Evolutionary conservation across 2,797 vertebrate genomes (phyloP).

Genomic region (Siniperca obscura): DNA sequence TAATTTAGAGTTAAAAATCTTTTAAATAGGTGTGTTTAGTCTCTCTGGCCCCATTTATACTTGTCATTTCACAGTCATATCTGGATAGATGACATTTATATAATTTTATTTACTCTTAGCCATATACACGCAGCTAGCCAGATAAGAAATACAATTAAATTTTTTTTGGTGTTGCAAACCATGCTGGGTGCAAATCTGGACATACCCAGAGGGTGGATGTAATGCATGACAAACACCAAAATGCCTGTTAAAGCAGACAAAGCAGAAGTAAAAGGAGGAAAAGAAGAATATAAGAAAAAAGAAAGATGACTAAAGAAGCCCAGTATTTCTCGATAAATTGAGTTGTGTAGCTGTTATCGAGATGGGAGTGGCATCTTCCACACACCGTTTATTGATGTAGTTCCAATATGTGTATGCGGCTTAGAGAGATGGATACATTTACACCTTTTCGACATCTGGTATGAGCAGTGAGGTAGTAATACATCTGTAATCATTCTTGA

Average conservation of each 20-base stretch:
- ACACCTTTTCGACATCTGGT: slow-evolving; percentile 11
- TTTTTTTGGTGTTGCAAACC: slow-evolving; percentile 14
- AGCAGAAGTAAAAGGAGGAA: not conserved
- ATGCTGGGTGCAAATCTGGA: slow-evolving; percentile 18
- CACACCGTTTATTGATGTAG: not conserved
- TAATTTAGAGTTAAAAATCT: not conserved
- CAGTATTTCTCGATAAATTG: slow-evolving; percentile 10
- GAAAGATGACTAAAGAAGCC: not conserved
- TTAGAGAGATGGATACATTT: slow-evolving; percentile 1
- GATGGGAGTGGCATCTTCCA: slow-evolving; percentile 4
- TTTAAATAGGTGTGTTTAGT: not conserved
- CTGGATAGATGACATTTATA: slow-evolving; percentile 3
- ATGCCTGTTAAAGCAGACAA: not conserved
- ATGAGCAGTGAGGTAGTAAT: slow-evolving; percentile 5
- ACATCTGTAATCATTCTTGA: slow-evolving; percentile 3
- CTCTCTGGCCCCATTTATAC: not conserved
- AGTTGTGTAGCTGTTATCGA: not conserved
- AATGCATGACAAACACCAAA: not conserved
- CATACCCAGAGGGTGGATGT: not conserved
- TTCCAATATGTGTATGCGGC: not conserved
- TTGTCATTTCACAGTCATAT: slow-evolving; percentile 27
- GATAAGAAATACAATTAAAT: slow-evolving; percentile 1
- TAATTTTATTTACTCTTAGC: not conserved
- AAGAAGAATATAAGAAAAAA: not conserved
- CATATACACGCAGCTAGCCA: not conserved